Percentiles rank a stretch among this genome's conserved stretches.
Conservation (phyloP, 2,113 vertebrate species). For the Nibea albiflora region DNA sequence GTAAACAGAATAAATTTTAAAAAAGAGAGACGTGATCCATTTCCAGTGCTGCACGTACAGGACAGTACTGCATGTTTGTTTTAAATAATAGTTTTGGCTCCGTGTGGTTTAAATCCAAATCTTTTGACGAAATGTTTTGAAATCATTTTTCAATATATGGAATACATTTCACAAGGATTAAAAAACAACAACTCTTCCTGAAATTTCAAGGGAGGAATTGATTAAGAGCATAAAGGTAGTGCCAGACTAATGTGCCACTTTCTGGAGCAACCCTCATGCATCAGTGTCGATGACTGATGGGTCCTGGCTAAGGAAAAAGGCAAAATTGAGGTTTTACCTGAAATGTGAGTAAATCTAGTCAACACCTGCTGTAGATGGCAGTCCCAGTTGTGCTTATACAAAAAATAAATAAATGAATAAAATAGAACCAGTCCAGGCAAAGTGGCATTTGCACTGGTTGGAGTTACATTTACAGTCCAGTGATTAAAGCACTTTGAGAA, state of each 20-base stretch:
- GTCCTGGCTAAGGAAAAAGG: background rate
- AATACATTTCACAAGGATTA: slow-evolving; percentile 17
- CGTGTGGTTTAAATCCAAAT: background rate
- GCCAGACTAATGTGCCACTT: slow-evolving; percentile 21
- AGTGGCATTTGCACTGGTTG: background rate
- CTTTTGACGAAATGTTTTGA: background rate
- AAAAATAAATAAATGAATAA: background rate
- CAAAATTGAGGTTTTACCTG: slow-evolving; percentile 14
- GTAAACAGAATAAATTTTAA: slow-evolving; percentile 13
- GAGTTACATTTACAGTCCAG: background rate
- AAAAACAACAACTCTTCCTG: background rate
- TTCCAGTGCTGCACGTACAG: background rate
- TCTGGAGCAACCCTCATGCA: slow-evolving; percentile 8
- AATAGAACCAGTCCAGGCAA: background rate
- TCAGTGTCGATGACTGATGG: slow-evolving; percentile 34
- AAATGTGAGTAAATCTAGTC: background rate
- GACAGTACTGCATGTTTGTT: background rate
- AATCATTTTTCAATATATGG: background rate
- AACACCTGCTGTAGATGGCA: background rate
- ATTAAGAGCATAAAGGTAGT: slow-evolving; percentile 24
- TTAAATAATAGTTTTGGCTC: background rate
- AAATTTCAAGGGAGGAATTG: slow-evolving; percentile 8
- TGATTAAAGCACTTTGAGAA: slow-evolving; percentile 5
- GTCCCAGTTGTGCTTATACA: background rate
- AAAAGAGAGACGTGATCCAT: slow-evolving; percentile 1